Conservation (phyloP, 2,797 vertebrate genomes). For the Ctenosaura bakeri region DNA sequence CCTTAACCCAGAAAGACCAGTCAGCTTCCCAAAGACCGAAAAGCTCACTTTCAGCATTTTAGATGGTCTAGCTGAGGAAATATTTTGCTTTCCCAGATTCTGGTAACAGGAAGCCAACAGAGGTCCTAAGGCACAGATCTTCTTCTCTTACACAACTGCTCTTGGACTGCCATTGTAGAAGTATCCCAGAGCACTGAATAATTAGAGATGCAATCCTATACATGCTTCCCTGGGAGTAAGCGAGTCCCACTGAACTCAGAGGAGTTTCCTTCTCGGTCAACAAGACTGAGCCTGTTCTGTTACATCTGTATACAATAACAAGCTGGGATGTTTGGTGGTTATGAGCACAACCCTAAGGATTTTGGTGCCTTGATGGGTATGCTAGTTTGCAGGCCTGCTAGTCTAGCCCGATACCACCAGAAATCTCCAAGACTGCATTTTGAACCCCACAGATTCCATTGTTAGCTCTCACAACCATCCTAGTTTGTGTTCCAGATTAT, state of each 20-base stretch:
- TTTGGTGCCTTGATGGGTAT: neutral
- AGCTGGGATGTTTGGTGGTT: neutral
- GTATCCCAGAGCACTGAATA: neutral
- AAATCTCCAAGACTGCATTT: neutral
- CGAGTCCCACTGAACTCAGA: neutral
- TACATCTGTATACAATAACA: neutral
- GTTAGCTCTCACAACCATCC: too few species aligned
- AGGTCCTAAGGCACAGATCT: too few species aligned
- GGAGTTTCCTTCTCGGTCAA: neutral
- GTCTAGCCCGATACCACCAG: neutral
- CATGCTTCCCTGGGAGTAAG: neutral
- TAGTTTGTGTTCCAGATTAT: neutral
- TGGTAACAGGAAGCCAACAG: too few species aligned
- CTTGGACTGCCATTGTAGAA: neutral
- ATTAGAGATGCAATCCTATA: neutral
- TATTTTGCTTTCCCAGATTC: too few species aligned
- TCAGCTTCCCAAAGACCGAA: neutral
- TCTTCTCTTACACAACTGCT: neutral
- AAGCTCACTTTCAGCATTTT: too few species aligned
- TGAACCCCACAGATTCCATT: neutral
- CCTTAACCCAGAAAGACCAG: neutral
- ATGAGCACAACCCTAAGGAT: neutral
- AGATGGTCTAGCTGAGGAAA: too few species aligned
- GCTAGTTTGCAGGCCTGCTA: neutral
- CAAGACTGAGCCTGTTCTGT: neutral